A percentile compares a stretch with the other conserved stretches of the same genome.
phyloP scores from a whole-genome alignment of 2,797 vertebrate genomes.

The Anomalospiza imberbis region DNA sequence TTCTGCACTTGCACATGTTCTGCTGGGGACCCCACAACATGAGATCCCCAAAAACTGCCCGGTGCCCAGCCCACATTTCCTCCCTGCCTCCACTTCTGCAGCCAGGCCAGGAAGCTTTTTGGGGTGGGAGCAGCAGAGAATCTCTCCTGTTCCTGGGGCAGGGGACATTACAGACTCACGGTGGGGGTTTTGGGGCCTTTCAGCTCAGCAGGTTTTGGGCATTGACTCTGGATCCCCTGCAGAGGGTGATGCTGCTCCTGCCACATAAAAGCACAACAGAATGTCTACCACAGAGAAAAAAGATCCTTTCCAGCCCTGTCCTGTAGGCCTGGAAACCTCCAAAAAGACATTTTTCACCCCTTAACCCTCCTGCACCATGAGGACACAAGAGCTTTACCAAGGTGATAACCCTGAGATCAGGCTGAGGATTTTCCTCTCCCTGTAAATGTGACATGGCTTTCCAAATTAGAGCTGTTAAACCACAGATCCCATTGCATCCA shows the following conservation, averaged over 20 bases:
- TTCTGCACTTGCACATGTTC: not conserved
- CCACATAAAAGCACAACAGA: not conserved
- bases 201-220: not conserved
- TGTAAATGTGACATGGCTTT: not conserved
- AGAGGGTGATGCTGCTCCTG: not conserved
- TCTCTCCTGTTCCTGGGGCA: not conserved
- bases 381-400: not conserved
- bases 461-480: not conserved
- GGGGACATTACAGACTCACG: not conserved
- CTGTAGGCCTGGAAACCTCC: not conserved
- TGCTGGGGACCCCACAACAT: not conserved
- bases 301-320: not conserved
- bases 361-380: not conserved
- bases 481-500: not conserved
- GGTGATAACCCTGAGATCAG: not conserved
- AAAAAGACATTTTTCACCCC: not conserved
- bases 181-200: not conserved
- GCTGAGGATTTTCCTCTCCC: not conserved
- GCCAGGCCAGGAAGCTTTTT: not conserved
- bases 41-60: not conserved
- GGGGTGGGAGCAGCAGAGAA: not conserved
- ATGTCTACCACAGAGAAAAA: not conserved
- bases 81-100: not conserved
- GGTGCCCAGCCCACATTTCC: not conserved
- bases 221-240: not conserved